Evolutionary conservation across 1,140 invertebrate species (phyloP).

Genomic region (Belonocnema kinseyi): DNA sequence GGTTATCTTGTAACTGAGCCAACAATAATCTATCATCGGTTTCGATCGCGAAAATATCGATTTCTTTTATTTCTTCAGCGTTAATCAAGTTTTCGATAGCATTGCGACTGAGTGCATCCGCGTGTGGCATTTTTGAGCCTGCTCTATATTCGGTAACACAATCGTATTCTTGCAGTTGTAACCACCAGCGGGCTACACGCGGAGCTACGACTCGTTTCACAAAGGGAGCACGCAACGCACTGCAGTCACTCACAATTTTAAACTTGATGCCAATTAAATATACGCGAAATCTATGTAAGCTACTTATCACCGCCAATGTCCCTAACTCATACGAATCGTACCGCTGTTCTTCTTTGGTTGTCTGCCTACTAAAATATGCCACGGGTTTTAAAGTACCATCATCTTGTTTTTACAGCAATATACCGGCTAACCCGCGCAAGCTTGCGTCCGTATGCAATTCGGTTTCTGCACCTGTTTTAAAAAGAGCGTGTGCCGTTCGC

Average conservation of each 20-base stretch:
- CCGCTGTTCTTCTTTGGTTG: constrained; percentile 50
- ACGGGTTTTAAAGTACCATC: constrained; percentile 53
- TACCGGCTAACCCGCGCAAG: constrained; percentile 43
- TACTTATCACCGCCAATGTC: constrained; percentile 60
- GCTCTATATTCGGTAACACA: background rate
- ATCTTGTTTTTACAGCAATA: constrained; percentile 52
- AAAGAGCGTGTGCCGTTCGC: constrained; percentile 47
- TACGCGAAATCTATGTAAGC: constrained; percentile 52
- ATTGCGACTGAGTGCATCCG: background rate
- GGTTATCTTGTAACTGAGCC: background rate
- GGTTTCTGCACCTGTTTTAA: constrained; percentile 36
- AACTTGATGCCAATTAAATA: constrained; percentile 65
- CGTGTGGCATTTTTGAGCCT: background rate
- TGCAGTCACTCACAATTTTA: constrained; percentile 60
- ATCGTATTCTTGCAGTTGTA: background rate
- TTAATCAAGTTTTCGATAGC: background rate
- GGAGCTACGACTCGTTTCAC: background rate
- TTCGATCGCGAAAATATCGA: background rate
- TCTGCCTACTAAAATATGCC: constrained; percentile 57
- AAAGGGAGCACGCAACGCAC: constrained; percentile 38
- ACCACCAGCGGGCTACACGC: background rate
- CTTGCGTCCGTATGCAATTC: constrained; percentile 58
- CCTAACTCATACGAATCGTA: constrained; percentile 64
- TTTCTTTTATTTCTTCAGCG: background rate
- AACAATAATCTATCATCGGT: background rate